Evolutionary conservation across 2,888 invertebrate genomes (phyloP).

Genomic region (Xestia c-nigrum): DNA sequence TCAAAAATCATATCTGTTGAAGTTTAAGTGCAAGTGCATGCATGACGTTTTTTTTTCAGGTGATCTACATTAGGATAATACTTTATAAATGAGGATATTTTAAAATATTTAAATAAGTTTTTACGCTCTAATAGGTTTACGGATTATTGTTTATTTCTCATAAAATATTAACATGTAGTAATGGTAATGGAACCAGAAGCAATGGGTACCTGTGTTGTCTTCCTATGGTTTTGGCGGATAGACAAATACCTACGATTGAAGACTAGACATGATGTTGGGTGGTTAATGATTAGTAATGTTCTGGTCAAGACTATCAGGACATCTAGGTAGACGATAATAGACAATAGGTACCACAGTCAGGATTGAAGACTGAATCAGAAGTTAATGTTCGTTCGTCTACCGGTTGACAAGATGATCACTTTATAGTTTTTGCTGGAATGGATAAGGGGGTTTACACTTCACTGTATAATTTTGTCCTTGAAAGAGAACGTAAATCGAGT

Average conservation of each 20-base stretch:
- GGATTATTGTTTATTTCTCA: conserved; percentile 11
- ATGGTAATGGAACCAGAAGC: no score
- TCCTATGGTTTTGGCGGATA: neutral
- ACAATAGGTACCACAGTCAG: neutral
- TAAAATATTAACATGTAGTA: neutral
- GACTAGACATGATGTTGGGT: neutral
- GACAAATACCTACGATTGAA: neutral
- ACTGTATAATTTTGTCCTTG: conserved; percentile 13
- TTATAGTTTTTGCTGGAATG: conserved; percentile 9
- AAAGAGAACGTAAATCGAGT: conserved; percentile 29
- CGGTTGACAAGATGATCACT: neutral
- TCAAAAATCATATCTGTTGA: conserved; percentile 16
- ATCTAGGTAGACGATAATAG: neutral
- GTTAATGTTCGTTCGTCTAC: neutral
- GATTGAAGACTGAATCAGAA: neutral
- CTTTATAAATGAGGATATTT: neutral
- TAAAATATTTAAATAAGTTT: conserved; percentile 25
- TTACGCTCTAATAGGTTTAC: neutral
- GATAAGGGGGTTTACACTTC: neutral
- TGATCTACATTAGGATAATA: neutral
- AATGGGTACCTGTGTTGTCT: no score
- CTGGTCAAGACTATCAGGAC: neutral
- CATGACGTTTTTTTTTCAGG: neutral
- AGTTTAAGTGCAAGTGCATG: neutral
- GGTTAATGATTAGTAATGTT: neutral